Evolutionary conservation across 1,140 invertebrate species (phyloP), one percentile per base, ranked within the genome.

Genomic region (Ceratitis capitata): DNA sequence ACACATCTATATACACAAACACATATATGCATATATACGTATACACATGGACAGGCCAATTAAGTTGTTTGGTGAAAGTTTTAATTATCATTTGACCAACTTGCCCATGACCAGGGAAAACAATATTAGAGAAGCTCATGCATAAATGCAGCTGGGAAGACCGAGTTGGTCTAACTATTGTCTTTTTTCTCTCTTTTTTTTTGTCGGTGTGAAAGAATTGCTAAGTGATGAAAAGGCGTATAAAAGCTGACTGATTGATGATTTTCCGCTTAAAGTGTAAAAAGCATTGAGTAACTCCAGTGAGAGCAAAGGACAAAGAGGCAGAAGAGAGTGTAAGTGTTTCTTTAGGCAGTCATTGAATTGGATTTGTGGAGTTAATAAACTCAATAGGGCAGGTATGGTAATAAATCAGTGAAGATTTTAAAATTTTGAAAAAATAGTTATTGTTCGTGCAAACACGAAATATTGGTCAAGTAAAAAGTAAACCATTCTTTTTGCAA

Each of bases 221-320:
- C 35, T 14, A 69, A 69, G 64, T 35, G 61, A 69, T 69, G 9
- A 69, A 69, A 32, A 26, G 32, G 29, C 14, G 29, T 69, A 69
- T 69, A 69, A 69, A 69, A 69, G 64, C 64, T 29, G 12, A 69
- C 64, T 69, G 64, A 69, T 69, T 69, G 64, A 69, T 69, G 64
- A 69, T 69, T 69, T 69, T 69, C 64, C 64, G 64, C 64, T 69
- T 39, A 69, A 69, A 64, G 61, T 64, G 61, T 12, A 64, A 12
- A 16, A 39, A n/a, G n/a, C n/a, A 39, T 32, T 69, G 12, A 29
- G 32, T 39, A 69, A 39, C 64, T 39, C 35, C 16, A 12, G 32
- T 26, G 64, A 35, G 14, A 26, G 23, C 19, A 32, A 5, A 3
- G 14, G 64, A 39, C 7, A 69, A 39, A 39, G 32, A 32, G 39